These are phyloP conservation scores for Platycheirus rosarum DNA, from an alignment of 2,888 invertebrate genomes.

Conservation along the genomic window DNA sequence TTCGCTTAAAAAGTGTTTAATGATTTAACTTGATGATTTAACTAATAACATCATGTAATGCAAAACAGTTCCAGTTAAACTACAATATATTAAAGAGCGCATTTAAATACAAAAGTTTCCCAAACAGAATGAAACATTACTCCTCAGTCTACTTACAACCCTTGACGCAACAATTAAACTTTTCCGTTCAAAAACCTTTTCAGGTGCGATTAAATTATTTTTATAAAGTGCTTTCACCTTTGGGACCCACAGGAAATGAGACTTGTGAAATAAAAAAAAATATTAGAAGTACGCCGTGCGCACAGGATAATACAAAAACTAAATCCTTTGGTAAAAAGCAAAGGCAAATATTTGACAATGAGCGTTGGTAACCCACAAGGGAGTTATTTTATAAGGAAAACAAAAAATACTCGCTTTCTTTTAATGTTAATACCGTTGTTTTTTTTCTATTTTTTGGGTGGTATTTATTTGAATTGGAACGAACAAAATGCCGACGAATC, in stretches of 20 bases:
- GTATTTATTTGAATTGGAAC: slow-evolving; percentile 25
- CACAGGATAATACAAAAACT: slow-evolving; percentile 34
- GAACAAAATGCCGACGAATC: slow-evolving; percentile 17
- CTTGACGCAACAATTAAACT: slow-evolving; percentile 42
- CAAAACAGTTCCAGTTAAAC: background rate
- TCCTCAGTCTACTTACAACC: slow-evolving; percentile 36
- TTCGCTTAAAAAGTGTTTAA: too few relatives aligned
- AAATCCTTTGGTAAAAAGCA: slow-evolving; percentile 42
- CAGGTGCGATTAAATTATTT: slow-evolving; percentile 43
- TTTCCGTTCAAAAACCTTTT: slow-evolving; percentile 40
- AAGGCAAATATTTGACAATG: slow-evolving; percentile 48
- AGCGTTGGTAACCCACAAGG: slow-evolving; percentile 40
- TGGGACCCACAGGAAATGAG: slow-evolving; percentile 34
- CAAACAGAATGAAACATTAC: slow-evolving; percentile 26
- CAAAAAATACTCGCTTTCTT: slow-evolving; percentile 10
- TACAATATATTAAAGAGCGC: slow-evolving; percentile 15
- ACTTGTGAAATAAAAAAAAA: slow-evolving; percentile 23
- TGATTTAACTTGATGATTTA: too few relatives aligned
- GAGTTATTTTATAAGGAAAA: slow-evolving; percentile 39
- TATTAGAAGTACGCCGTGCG: slow-evolving; percentile 7
- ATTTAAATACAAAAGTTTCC: slow-evolving; percentile 18
- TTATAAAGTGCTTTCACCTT: slow-evolving; percentile 43
- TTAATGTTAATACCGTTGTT: slow-evolving; percentile 30
- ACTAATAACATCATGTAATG: background rate
- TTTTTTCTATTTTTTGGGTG: slow-evolving; percentile 1